Base-by-base conservation (phyloP, 2,113 vertebrate genomes). In the Hippocampus abdominalis region DNA sequence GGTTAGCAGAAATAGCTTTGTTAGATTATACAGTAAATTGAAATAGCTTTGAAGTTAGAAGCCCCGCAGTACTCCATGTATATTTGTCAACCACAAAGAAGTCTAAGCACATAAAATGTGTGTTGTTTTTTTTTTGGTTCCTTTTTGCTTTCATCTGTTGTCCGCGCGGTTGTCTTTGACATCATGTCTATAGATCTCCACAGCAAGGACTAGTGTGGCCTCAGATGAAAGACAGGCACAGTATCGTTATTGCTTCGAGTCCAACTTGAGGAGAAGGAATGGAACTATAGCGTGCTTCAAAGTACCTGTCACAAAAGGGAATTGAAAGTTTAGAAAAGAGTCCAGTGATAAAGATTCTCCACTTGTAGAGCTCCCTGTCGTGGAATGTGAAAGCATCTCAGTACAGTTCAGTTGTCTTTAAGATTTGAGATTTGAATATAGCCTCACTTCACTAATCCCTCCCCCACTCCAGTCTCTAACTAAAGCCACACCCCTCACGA, bases 251-350 rank as follows among this genome's bases (percentile, higher is more conserved):
- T 72, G 62, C 64, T 72, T 56, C 69, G 69, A 62, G 61, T 77
- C 27, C 64, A 54, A 74, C 81, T 59, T 81, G 71, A 53, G 46
- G 56, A 77, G 36, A 67, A 67, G 4, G 73, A 85, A 87, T 82
- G 74, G 78, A 81, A 72, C 44, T 42, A 44, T 13, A 36, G 69
- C 11, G 15, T 66, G 71, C 56, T 80, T 84, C 84, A 77, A 71
- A 81, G 53, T 65, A 76, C 75, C 81, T 85, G 81, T 87, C 85
- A 87, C 72, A 79, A 83, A 77, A 79, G 12, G 82, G 73, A 82
- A 67, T 59, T 69, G 70, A 39, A 80, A 79, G 72, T 68, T 75
- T 44, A 86, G 78, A 78, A 78, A 15, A 27, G 2, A 64, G 2
- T 16, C 20, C 51, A 10, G 13, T 49, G 18, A 49, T 3, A 39